Evolutionary conservation across 2,888 invertebrate species (phyloP).

Genomic region (Tetranychus piercei): DNA sequence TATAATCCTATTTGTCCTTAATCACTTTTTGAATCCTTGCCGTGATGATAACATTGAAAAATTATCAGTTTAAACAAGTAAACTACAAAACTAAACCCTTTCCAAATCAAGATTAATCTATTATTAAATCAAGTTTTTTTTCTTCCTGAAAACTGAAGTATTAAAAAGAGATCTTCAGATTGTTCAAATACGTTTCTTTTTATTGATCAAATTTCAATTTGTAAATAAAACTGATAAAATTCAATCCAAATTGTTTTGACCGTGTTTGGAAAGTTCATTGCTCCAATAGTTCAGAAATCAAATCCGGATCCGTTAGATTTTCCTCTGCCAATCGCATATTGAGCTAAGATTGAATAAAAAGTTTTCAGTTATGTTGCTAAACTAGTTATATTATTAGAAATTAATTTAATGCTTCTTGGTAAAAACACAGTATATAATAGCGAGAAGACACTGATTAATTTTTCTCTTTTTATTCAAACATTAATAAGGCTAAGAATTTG

Average conservation of each 20-base stretch:
- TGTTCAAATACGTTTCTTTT: neutral
- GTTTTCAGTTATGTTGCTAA: too few species aligned
- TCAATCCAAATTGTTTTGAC: too few species aligned
- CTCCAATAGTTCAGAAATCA: neutral
- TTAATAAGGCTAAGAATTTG: too few species aligned
- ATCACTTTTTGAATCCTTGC: neutral
- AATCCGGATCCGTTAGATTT: neutral
- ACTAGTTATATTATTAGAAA: too few species aligned
- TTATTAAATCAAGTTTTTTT: conserved; percentile 1
- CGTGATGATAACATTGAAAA: neutral
- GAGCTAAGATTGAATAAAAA: neutral
- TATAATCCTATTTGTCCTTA: neutral
- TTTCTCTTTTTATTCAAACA: too few species aligned
- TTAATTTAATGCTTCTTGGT: too few species aligned
- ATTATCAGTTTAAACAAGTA: neutral
- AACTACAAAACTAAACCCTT: neutral
- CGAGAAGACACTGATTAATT: too few species aligned
- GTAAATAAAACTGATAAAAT: too few species aligned
- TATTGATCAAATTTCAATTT: too few species aligned
- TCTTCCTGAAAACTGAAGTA: neutral
- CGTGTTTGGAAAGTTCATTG: neutral
- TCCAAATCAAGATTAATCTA: neutral
- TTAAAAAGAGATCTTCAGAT: neutral
- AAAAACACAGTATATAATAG: too few species aligned
- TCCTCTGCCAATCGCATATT: neutral